Evolutionary conservation across 2,113 vertebrate genomes (phyloP), one percentile per base, ranked within the genome.

Genomic region (Cisticola juncidis): DNA sequence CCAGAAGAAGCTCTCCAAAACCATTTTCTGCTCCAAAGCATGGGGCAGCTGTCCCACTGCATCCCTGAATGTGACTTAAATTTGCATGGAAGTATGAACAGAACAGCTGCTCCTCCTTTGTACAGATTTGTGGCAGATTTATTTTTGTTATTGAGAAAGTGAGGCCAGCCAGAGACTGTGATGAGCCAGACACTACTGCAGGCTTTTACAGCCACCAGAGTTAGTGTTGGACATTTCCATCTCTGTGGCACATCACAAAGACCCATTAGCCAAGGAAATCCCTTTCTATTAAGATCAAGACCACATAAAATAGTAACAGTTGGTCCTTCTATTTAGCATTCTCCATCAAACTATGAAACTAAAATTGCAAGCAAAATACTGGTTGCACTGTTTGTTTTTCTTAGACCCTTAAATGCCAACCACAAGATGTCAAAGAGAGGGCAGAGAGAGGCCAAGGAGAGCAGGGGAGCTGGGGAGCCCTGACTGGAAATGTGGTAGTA

Each of bases 281-380:
- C 35, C 45, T 69, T 84, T 44, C 61, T 58, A 44, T 44, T 44
- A 44, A 45, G 36, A 72, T 20, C 62, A 72, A 65, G 68, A 48
- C 36, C 58, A 65, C 58, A 42, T 44, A 85, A 69, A 90, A 68
- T 24, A 70, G 56, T 5, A 76, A 62, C 31, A 90, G 48, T 53
- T 76, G 65, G 23, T 77, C 50, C 76, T 85, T 89, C 72, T 68
- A 60, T 90, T 88, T 76, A 80, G 74, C 76, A 28, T 40, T 82
- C 66, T 71, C 64, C 80, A 48, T 51, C 48, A 40, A 86, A 83
- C 36, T 57, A 50, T 5, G 33, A 66, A 69, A 69, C 68, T 69
- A 31, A 86, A 94, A 80, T 77, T 88, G 45, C 76, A 88, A 86
- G 83, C 31, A 69, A 90, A 95, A 61, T 40, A 76, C 50, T 47